Evolutionary conservation across 2,888 invertebrate species (phyloP).

Genomic region (Orgyia antiqua): DNA sequence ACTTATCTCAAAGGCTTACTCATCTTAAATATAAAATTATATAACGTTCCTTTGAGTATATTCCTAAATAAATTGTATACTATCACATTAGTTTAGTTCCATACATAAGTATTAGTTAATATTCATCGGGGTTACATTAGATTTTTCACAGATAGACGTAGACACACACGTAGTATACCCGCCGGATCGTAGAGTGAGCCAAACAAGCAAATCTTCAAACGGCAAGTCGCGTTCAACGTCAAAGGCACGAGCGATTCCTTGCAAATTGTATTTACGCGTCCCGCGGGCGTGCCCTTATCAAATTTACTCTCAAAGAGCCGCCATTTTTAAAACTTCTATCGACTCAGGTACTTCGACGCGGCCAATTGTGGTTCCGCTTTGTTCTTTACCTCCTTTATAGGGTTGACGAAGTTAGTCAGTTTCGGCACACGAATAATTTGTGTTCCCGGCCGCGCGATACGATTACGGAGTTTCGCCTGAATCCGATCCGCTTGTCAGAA

Average conservation of each 20-base stretch:
- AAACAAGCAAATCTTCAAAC: constrained; percentile 55
- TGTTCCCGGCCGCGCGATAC: constrained; percentile 67
- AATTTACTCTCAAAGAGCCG: constrained; percentile 72
- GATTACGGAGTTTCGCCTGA: constrained; percentile 58
- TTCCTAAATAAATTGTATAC: constrained; percentile 4
- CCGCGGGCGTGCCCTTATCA: constrained; percentile 69
- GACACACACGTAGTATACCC: constrained; percentile 16
- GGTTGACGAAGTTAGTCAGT: constrained; percentile 73
- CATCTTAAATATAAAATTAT: too few relatives aligned
- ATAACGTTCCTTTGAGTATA: too few relatives aligned
- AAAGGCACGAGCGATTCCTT: constrained; percentile 71
- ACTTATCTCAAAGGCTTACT: too few relatives aligned
- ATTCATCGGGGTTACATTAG: constrained; percentile 22
- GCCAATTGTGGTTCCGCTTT: constrained; percentile 74
- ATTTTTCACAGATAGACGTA: constrained; percentile 23
- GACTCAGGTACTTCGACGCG: constrained; percentile 59
- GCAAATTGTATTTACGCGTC: constrained; percentile 75
- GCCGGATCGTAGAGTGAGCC: constrained; percentile 12
- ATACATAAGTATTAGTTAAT: constrained; percentile 14
- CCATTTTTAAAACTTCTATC: constrained; percentile 73
- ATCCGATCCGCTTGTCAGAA: too few relatives aligned
- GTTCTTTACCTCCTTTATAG: constrained; percentile 70
- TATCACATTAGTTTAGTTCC: constrained; percentile 19
- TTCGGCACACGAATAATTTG: constrained; percentile 72
- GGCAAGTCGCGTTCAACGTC: constrained; percentile 52